Evolutionary conservation across 2,113 vertebrate species (phyloP).

Genomic region (Epinephelus moara): DNA sequence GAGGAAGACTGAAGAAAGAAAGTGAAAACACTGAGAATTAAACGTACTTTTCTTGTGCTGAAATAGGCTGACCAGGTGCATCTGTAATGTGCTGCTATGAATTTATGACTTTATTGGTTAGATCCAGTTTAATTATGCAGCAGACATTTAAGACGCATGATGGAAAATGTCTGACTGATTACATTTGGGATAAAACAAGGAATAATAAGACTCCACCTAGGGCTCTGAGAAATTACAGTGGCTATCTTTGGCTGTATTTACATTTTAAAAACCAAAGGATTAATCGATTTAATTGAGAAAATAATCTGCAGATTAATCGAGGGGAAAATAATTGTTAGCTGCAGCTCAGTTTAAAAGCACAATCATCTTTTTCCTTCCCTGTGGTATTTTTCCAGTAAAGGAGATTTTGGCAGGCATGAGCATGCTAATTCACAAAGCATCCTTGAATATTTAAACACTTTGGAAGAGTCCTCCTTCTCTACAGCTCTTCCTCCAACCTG

Average conservation of each 20-base stretch:
- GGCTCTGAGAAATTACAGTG: neutral
- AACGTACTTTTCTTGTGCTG: neutral
- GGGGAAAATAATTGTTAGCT: neutral
- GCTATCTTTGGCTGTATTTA: neutral
- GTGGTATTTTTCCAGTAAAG: neutral
- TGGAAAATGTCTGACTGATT: neutral
- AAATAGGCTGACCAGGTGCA: neutral
- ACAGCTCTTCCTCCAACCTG: neutral
- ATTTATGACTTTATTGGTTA: neutral
- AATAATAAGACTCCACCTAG: neutral
- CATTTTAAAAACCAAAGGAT: neutral
- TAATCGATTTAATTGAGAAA: neutral
- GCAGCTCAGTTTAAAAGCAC: neutral
- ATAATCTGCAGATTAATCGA: neutral
- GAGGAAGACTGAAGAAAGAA: neutral
- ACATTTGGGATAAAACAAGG: neutral
- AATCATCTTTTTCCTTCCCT: neutral
- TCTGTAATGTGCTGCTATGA: neutral
- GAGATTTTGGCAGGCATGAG: too few species aligned
- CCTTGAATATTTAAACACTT: neutral
- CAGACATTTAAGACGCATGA: neutral
- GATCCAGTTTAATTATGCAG: neutral
- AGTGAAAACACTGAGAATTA: slow-evolving; percentile 2
- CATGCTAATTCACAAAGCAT: neutral
- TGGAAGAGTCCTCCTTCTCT: neutral